Base-by-base conservation (phyloP, 2,888 invertebrate genomes). In the Mesopsocus fuscifrons region DNA sequence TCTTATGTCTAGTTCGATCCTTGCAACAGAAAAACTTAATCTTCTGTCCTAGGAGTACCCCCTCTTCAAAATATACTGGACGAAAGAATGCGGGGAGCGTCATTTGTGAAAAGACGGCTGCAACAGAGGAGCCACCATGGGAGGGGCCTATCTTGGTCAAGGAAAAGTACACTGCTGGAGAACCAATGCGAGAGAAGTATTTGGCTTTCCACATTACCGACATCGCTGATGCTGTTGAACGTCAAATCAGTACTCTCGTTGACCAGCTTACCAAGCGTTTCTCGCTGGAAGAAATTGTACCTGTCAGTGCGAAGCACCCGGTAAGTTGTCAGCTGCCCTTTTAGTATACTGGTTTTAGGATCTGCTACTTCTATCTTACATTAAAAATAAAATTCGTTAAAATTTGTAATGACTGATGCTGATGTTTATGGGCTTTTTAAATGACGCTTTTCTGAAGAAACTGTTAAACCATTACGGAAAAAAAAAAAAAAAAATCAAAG, bases 71-170 rank as follows among this genome's bases (percentile, higher is more conserved):
- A 45, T 65, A 63, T 52, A 54, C 52, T 21, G 52, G 54, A 6
- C 51, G 65, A 17, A 61, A 59, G 23, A 72, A 71, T 52, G 66
- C 71, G 33, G 77, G 79, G 2, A 68, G 72, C 42, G 67, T 73
- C 11, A 18, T 20, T 18, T 20, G 21, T 9, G 26, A 15, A 6
- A 5, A 31, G 32, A 8, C 6, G 11, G 8, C 26, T 9, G 11
- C 11, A 9, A 26, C 8, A 9, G 8, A 6, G 6, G 26, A 26
- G 11, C 8, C 8, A 6, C 6, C 8, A 9, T 6, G 11, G 8
- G 11, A 9, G 6, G 26, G 26, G 6, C 26, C 8, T 26, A 9
- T 11, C 6, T 9, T 26, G 11, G 26, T 9, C 6, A 11, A 9
- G 8, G 11, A 6, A 9, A 11, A 26, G 6, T 6, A 9, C 26